Evolutionary conservation across 2,888 invertebrate species (phyloP).

Genomic region (Chydorus sphaericus): DNA sequence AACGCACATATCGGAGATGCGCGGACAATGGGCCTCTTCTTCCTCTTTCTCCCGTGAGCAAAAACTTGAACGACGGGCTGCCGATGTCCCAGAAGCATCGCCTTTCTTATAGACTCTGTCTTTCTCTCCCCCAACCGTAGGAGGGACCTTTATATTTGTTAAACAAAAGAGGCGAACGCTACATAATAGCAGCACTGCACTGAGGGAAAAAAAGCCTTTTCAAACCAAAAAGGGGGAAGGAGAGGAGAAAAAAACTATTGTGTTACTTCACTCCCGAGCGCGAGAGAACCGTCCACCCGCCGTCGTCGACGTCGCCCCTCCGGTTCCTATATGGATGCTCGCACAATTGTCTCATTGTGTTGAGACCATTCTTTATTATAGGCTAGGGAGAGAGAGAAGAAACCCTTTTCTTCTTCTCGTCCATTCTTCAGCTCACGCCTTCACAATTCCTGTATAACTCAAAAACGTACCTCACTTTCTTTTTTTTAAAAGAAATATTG

Average conservation of each 20-base stretch:
- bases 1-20: too few relatives aligned
- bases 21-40: too few relatives aligned
- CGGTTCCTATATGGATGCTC: conserved; percentile 5
- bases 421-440: conserved; percentile 13
- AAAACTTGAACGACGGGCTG: conserved; percentile 4
- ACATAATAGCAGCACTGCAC: conserved; percentile 9
- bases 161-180: conserved; percentile 8
- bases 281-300: background rate
- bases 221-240: background rate
- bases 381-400: background rate
- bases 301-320: conserved; percentile 2
- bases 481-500: background rate
- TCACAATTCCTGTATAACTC: background rate
- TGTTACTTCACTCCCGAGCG: background rate
- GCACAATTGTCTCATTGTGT: conserved; percentile 12
- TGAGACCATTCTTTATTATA: conserved; percentile 6
- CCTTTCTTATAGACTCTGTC: too few relatives aligned
- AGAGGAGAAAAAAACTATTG: background rate
- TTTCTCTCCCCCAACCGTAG: background rate
- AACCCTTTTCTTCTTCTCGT: background rate
- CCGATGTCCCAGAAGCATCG: too few relatives aligned
- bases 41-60: too few relatives aligned
- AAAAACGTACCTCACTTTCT: background rate
- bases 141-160: background rate
- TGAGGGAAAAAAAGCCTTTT: background rate